These are phyloP conservation scores for Novumbra hubbsi DNA, from an alignment of 2,797 vertebrate genomes.

Conservation along the genomic window DNA sequence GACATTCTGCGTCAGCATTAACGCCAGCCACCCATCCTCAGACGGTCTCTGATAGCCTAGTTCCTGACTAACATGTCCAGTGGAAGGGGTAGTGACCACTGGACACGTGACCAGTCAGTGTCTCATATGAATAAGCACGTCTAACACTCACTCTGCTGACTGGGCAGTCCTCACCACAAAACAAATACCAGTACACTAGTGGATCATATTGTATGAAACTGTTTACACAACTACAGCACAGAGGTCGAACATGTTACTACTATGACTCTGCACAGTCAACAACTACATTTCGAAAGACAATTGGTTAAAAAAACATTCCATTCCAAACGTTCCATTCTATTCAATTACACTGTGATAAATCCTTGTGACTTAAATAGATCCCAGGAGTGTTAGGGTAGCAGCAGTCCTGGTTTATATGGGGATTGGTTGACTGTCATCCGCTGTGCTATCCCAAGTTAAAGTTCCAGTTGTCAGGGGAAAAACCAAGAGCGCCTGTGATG, in stretches of 20 bases:
- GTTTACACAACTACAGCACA: background rate
- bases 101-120: background rate
- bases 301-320: too few relatives aligned
- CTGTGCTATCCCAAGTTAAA: too few relatives aligned
- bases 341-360: background rate
- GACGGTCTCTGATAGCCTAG: slow-evolving; percentile 30
- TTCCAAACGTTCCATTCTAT: background rate
- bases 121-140: slow-evolving; percentile 1
- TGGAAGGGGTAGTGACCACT: background rate
- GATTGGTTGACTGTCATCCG: too few relatives aligned
- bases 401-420: too few relatives aligned
- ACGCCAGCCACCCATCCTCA: slow-evolving; percentile 24
- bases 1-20: slow-evolving; percentile 22
- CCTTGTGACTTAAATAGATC: too few relatives aligned
- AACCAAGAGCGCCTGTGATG: too few relatives aligned
- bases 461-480: too few relatives aligned
- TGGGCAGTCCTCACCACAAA: background rate
- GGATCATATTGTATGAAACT: background rate
- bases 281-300: background rate
- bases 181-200: slow-evolving; percentile 1
- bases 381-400: too few relatives aligned
- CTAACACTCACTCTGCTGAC: slow-evolving; percentile 1
- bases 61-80: slow-evolving; percentile 27
- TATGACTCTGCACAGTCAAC: background rate
- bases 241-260: background rate